Evolutionary conservation across 2,888 invertebrate genomes (phyloP).

Genomic region (Xiphydria camelus): DNA sequence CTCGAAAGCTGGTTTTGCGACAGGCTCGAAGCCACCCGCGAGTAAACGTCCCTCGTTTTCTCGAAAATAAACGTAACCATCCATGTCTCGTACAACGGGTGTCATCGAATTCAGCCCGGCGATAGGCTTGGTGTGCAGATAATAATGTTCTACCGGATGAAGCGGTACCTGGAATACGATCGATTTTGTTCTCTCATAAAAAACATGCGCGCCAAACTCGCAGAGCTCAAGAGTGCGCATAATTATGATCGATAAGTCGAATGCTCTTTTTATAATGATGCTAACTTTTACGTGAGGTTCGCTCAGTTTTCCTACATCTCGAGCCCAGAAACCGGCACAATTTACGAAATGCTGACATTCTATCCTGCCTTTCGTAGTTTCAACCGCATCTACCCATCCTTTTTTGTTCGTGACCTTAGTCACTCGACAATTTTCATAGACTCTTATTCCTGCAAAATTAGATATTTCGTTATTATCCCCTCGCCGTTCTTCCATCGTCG

Average conservation of each 20-base stretch:
- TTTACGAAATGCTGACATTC: slow-evolving; percentile 93
- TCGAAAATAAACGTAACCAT: slow-evolving; percentile 84
- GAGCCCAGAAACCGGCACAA: slow-evolving; percentile 94
- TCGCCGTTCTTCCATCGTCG: too few species aligned
- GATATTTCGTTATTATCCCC: neutral
- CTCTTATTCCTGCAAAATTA: slow-evolving; percentile 66
- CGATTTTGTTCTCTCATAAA: neutral
- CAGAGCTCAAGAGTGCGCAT: too few species aligned
- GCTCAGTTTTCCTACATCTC: slow-evolving; percentile 84
- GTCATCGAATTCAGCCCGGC: slow-evolving; percentile 76
- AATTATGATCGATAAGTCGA: neutral
- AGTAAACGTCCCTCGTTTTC: slow-evolving; percentile 83
- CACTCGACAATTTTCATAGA: slow-evolving; percentile 79
- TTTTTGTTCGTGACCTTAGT: slow-evolving; percentile 69
- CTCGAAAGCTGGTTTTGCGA: slow-evolving; percentile 88
- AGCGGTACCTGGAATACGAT: slow-evolving; percentile 68
- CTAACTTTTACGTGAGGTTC: slow-evolving; percentile 77
- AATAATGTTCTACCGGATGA: slow-evolving; percentile 92
- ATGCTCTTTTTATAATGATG: slow-evolving; percentile 5
- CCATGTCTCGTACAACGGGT: slow-evolving; percentile 86
- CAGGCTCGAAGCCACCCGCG: slow-evolving; percentile 89
- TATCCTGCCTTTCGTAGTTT: slow-evolving; percentile 75
- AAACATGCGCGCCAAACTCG: too few species aligned
- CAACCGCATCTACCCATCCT: slow-evolving; percentile 72
- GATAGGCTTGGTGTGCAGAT: slow-evolving; percentile 84